Evolutionary conservation across 2,888 invertebrate genomes (phyloP).

Genomic region (Agrochola lychnidis): DNA sequence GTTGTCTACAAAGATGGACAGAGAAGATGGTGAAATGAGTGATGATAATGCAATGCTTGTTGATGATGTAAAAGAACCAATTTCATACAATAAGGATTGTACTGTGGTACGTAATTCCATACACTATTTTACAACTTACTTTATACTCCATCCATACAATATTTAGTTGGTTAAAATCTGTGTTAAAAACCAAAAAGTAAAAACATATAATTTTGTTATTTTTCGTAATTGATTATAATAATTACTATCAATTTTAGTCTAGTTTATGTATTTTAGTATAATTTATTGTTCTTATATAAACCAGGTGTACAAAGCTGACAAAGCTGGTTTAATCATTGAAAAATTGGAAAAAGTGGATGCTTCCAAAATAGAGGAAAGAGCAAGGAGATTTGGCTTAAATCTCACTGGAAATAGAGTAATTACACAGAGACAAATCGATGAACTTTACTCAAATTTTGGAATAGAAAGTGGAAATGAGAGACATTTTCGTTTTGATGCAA

Average conservation of each 20-base stretch:
- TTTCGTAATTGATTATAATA: neutral
- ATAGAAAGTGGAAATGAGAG: constrained; percentile 90
- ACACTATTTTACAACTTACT: neutral
- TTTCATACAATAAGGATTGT: constrained; percentile 66
- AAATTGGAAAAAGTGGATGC: constrained; percentile 86
- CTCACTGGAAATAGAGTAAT: constrained; percentile 84
- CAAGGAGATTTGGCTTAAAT: constrained; percentile 86
- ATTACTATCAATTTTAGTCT: neutral
- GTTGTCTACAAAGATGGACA: constrained; percentile 74
- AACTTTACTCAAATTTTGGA: constrained; percentile 84
- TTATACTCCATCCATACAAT: neutral
- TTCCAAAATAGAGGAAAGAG: constrained; percentile 84
- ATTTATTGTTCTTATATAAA: neutral
- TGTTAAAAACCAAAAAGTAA: neutral
- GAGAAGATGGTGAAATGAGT: constrained; percentile 89
- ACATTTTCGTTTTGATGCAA: constrained; percentile 93
- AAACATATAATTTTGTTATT: neutral
- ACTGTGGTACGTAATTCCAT: constrained; percentile 74
- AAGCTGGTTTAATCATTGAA: constrained; percentile 79
- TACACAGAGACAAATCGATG: constrained; percentile 87
- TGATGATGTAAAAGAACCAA: constrained; percentile 74
- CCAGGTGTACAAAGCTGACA: constrained; percentile 78
- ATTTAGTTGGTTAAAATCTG: neutral
- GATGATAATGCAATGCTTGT: constrained; percentile 84
- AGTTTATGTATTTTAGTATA: neutral